Conservation (phyloP, 37 sponge, comb jelly and placozoan species). For the Oopsacas minuta region DNA sequence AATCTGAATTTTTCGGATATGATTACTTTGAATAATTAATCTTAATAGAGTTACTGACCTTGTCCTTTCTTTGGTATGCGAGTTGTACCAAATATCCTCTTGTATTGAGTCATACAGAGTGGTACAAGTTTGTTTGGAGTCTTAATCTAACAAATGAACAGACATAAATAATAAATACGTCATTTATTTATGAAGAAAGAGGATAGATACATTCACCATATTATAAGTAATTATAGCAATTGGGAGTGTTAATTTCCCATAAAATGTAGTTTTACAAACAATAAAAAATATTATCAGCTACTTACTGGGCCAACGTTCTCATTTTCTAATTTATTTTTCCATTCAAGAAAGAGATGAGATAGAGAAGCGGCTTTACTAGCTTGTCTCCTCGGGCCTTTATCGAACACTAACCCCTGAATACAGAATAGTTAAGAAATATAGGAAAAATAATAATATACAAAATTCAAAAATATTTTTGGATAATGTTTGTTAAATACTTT, state of each 20-base stretch:
- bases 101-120: conserved; percentile 77
- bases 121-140: conserved; percentile 39
- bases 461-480: no score
- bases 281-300: not conserved
- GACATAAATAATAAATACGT: not conserved
- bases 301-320: conserved; percentile 52
- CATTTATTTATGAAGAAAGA: not conserved
- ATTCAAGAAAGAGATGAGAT: conserved; percentile 19
- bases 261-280: no score
- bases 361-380: conserved; percentile 52
- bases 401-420: not conserved
- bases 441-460: no score
- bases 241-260: not conserved
- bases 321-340: conserved; percentile 58
- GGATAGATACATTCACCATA: not conserved
- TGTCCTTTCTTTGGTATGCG: conserved; percentile 65
- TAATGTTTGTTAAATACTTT: no score
- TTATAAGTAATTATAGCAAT: not conserved
- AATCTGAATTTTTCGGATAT: no score
- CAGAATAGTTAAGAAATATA: no score
- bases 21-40: no score
- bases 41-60: conserved; percentile 34
- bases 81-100: conserved; percentile 73
- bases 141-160: conserved; percentile 23
- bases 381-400: conserved; percentile 26